These are phyloP conservation scores for Pterocles burchelli DNA, from an alignment of 2,113 vertebrate genomes.

Conservation along the genomic window DNA sequence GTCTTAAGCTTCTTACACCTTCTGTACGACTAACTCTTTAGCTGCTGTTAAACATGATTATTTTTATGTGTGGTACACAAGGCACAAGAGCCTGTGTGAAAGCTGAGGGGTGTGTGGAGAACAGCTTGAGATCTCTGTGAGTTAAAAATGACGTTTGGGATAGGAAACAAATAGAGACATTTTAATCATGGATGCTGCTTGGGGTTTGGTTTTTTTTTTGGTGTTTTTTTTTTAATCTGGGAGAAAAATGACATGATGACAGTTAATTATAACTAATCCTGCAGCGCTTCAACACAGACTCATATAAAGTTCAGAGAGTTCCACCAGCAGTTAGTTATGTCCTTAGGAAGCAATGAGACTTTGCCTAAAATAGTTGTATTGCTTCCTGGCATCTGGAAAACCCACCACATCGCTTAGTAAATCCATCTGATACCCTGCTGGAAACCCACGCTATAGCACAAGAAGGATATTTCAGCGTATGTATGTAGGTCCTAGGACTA, in stretches of 20 bases:
- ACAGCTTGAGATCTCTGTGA: not conserved
- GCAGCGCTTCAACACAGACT: constrained; percentile 18
- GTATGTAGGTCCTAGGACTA: not conserved
- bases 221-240: not conserved
- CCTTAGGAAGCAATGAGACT: constrained; percentile 4
- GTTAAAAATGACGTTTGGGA: not conserved
- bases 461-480: not conserved
- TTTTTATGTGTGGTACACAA: not conserved
- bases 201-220: not conserved
- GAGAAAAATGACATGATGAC: constrained; percentile 33
- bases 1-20: not conserved
- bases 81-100: not conserved
- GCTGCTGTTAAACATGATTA: not conserved
- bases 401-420: not conserved
- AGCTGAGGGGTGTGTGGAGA: not conserved
- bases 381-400: not conserved
- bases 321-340: constrained; percentile 16
- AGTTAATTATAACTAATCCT: constrained; percentile 70
- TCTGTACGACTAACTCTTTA: not conserved
- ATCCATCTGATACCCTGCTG: not conserved
- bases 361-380: constrained; percentile 16
- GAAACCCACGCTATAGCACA: not conserved
- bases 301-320: constrained; percentile 41
- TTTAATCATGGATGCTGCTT: not conserved
- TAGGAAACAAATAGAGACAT: not conserved